Percentiles rank a stretch among this genome's conserved stretches.
Evolutionary conservation across 2,797 vertebrate species (phyloP).

Genomic region (Poecilia velifera): DNA sequence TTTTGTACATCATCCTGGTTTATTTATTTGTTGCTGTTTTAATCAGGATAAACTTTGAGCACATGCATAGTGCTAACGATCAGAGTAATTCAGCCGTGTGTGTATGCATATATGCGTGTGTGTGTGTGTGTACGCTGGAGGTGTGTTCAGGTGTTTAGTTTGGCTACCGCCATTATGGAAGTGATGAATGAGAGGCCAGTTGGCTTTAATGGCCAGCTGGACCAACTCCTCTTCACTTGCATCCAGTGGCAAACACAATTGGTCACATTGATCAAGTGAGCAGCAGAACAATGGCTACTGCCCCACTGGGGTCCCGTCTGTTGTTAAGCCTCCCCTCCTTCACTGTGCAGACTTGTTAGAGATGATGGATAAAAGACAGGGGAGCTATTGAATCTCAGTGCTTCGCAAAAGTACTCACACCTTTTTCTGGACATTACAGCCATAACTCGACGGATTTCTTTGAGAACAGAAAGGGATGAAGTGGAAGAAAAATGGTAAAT

Average conservation of each 20-base stretch:
- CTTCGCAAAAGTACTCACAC: not conserved
- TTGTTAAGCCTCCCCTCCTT: conserved; percentile 31
- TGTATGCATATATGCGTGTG: not conserved
- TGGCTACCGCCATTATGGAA: conserved; percentile 22
- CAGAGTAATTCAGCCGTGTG: not conserved
- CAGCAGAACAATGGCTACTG: conserved; percentile 65
- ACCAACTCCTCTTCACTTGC: conserved; percentile 46
- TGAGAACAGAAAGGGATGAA: not conserved
- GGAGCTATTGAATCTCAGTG: conserved; percentile 15
- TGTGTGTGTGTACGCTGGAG: not conserved
- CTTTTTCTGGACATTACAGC: not conserved
- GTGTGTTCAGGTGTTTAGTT: not conserved
- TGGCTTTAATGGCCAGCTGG: conserved; percentile 64
- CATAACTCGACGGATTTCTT: not conserved
- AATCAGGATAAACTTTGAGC: not conserved
- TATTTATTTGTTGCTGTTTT: not conserved
- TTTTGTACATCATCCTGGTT: not conserved
- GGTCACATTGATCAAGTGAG: conserved; percentile 67
- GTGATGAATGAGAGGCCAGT: conserved; percentile 63
- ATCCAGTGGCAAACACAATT: conserved; percentile 56
- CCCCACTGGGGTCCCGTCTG: conserved; percentile 50
- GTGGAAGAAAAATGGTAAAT: not conserved
- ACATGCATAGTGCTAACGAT: not conserved
- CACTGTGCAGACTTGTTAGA: conserved; percentile 25
- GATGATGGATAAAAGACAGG: conserved; percentile 40